Percentiles rank a stretch among this genome's conserved stretches.
phyloP scores from a whole-genome alignment of 2,797 vertebrate genomes.

The Macroramphosus scolopax region DNA sequence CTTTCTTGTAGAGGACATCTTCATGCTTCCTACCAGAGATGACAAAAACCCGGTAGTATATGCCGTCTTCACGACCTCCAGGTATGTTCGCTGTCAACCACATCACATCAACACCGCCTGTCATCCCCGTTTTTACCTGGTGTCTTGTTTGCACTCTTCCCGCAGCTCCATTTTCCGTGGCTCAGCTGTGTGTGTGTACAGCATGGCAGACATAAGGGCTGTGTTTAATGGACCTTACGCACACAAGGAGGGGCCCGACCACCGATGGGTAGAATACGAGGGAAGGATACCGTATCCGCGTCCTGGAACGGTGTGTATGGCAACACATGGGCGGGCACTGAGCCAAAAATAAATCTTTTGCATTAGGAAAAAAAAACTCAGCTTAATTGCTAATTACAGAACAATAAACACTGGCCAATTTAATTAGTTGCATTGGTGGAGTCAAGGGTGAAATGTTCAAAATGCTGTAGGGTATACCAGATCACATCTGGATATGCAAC shows the following conservation, averaged over 20 bases:
- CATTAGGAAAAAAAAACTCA: neutral
- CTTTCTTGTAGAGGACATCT: slow-evolving; percentile 86
- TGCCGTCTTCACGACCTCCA: slow-evolving; percentile 95
- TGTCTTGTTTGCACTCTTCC: slow-evolving; percentile 14
- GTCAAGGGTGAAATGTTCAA: slow-evolving; percentile 31
- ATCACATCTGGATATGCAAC: slow-evolving; percentile 29
- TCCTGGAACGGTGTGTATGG: slow-evolving; percentile 88
- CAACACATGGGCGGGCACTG: neutral
- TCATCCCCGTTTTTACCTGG: neutral
- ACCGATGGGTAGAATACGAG: slow-evolving; percentile 95
- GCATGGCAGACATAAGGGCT: slow-evolving; percentile 93
- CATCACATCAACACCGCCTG: neutral
- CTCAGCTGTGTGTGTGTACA: slow-evolving; percentile 96
- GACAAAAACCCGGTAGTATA: slow-evolving; percentile 91
- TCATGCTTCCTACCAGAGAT: slow-evolving; percentile 91
- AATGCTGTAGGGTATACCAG: slow-evolving; percentile 26
- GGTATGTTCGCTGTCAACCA: slow-evolving; percentile 69
- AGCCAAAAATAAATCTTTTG: neutral
- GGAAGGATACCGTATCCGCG: slow-evolving; percentile 93
- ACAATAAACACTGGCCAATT: slow-evolving; percentile 42
- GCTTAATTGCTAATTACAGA: slow-evolving; percentile 21
- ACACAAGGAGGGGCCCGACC: slow-evolving; percentile 94
- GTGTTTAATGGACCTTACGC: slow-evolving; percentile 95
- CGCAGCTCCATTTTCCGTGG: slow-evolving; percentile 94
- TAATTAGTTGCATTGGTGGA: slow-evolving; percentile 4